Evolutionary conservation across 2,797 vertebrate genomes (phyloP), one percentile per base, ranked within the genome.

Genomic region (Amblyopsis hoosieri): DNA sequence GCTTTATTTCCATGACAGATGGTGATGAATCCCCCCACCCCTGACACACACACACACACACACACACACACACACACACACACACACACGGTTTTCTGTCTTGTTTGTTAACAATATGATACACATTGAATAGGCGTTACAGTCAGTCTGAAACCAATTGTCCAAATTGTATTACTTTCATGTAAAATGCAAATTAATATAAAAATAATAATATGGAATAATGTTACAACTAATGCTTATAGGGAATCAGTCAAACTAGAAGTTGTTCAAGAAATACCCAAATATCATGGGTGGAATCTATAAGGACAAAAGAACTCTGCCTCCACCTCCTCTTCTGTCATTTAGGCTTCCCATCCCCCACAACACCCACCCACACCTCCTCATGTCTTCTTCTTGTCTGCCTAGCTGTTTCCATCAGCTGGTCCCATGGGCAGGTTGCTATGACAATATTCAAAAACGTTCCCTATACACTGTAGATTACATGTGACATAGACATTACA

Each of bases 271-370:
- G 74, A 61, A 69, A 75, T 78, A 85, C 67, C 76, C 37, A 54
- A 60, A 50, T 42, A 29, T 45, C 57, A 7, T 12, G 3, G 66
- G 64, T 64, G 71, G 72, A 81, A 78, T 62, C 66, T 48, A 17
- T 59, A 48, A 71, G 78, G 78, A 89, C 87, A 90, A 89, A 87
- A 79, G 63, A 78, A 49, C 69, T 69, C 70, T 54, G 68, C 78
- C 23, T 17, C 59, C 7, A 54, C 67, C 37, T 50, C 54, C 1
- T 73, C 67, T 74, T 72, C 71, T 78, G 74, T 76, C 80, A 64
- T 83, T 84, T 84, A 83, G 82, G 71, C 67, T 75, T 67, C 75
- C 75, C 76, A 54, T 15, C 62, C 62, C 64, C 64, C 49, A 14
- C 4, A 51, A 4, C 15, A 31, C n/a, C 54, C 29, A 11, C 23